Evolutionary conservation across 2,797 vertebrate species (phyloP).

Genomic region (Spheniscus humboldti): DNA sequence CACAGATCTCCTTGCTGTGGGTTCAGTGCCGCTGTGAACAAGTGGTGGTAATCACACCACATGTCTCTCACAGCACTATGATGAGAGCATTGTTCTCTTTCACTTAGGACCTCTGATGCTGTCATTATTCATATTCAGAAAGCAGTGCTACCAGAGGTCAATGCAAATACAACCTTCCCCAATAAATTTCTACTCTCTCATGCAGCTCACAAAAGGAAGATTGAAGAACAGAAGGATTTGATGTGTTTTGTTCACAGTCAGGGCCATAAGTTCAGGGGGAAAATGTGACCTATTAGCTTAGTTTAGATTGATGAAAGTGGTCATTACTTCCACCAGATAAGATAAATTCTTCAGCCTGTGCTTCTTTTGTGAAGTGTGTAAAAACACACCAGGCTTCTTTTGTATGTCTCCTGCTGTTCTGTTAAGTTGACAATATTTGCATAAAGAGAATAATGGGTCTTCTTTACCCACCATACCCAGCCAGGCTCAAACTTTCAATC

Average conservation of each 20-base stretch:
- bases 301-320: not conserved
- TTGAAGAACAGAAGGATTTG: not conserved
- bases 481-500: not conserved
- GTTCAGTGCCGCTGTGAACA: not conserved
- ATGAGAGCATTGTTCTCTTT: not conserved
- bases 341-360: not conserved
- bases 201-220: not conserved
- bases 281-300: not conserved
- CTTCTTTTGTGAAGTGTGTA: not conserved
- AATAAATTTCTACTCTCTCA: not conserved
- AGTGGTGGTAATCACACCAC: not conserved
- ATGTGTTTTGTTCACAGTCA: not conserved
- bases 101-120: not conserved
- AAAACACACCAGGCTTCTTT: not conserved
- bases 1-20: not conserved
- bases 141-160: not conserved
- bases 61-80: not conserved
- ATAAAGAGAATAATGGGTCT: not conserved
- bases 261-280: not conserved
- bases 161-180: not conserved
- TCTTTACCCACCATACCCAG: not conserved
- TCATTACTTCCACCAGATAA: not conserved
- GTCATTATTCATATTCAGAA: not conserved
- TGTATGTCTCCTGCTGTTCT: not conserved
- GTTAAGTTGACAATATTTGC: not conserved